Percentiles rank a stretch among this genome's conserved stretches.
Evolutionary conservation across 1,140 invertebrate genomes (phyloP).

Genomic region (Drosophila nigromelanica): DNA sequence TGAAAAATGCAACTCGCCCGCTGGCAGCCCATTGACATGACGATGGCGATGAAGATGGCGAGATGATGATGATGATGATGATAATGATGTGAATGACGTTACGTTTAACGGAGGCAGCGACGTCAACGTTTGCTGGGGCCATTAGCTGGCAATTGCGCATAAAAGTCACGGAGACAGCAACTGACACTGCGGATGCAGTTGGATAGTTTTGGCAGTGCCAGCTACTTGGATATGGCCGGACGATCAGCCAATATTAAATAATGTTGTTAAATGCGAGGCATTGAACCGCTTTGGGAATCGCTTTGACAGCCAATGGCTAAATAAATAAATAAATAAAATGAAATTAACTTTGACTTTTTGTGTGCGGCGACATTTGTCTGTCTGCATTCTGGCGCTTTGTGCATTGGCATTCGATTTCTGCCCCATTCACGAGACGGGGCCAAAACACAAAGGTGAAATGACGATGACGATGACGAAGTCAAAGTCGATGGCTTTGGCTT

Average conservation of each 20-base stretch:
- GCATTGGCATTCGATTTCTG: slow-evolving; percentile 54
- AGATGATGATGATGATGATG: slow-evolving; percentile 27
- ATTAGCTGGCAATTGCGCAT: slow-evolving; percentile 78
- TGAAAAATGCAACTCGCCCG: slow-evolving; percentile 77
- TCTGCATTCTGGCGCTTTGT: slow-evolving; percentile 20
- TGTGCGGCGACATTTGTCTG: slow-evolving; percentile 57
- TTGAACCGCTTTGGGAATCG: slow-evolving; percentile 55
- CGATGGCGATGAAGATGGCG: slow-evolving; percentile 33
- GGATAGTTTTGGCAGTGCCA: slow-evolving; percentile 24
- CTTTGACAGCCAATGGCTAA: slow-evolving; percentile 47
- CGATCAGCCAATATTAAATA: slow-evolving; percentile 79
- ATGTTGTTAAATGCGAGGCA: slow-evolving; percentile 78
- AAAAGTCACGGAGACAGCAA: slow-evolving; percentile 64
- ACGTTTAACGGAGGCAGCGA: slow-evolving; percentile 52
- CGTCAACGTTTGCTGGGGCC: slow-evolving; percentile 39
- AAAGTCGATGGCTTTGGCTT: background rate
- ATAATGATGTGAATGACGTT: slow-evolving; percentile 70
- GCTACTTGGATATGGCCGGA: slow-evolving; percentile 17
- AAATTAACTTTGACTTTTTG: slow-evolving; percentile 68
- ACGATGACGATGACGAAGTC: slow-evolving; percentile 40
- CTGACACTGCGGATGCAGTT: slow-evolving; percentile 36
- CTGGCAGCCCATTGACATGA: slow-evolving; percentile 59
- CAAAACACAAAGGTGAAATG: slow-evolving; percentile 77
- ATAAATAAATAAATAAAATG: slow-evolving; percentile 78
- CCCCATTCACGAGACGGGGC: slow-evolving; percentile 13